Evolutionary conservation across 2,113 vertebrate species (phyloP).

Genomic region (Ploceus nigricollis): DNA sequence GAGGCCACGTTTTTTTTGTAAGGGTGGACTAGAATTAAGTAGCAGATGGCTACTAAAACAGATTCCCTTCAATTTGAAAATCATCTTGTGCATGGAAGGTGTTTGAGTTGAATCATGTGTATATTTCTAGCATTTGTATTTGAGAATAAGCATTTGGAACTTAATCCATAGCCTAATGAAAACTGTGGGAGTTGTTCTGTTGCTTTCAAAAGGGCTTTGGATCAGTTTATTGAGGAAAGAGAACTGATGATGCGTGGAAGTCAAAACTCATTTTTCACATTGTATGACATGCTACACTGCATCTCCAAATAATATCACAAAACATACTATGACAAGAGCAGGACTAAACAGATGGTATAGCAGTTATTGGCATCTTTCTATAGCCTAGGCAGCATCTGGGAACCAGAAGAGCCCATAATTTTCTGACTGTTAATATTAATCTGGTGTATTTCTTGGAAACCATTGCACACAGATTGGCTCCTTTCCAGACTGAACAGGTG

Average conservation of each 20-base stretch:
- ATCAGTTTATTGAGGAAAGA: neutral
- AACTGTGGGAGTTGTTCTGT: neutral
- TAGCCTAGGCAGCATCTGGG: slow-evolving; percentile 41
- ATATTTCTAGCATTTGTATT: neutral
- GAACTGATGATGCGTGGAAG: neutral
- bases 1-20: neutral
- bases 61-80: neutral
- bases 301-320: slow-evolving; percentile 41
- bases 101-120: neutral
- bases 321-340: slow-evolving; percentile 48
- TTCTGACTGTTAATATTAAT: slow-evolving; percentile 31
- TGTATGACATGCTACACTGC: neutral
- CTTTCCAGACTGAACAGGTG: neutral
- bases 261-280: neutral
- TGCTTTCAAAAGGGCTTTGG: neutral
- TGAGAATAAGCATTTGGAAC: slow-evolving; percentile 3
- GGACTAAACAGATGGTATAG: slow-evolving; percentile 49
- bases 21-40: neutral
- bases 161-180: neutral
- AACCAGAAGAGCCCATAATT: neutral
- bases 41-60: slow-evolving; percentile 15
- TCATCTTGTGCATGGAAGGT: neutral
- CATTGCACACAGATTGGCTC: neutral
- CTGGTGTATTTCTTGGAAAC: slow-evolving; percentile 11
- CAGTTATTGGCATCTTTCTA: slow-evolving; percentile 2